Evolutionary conservation across 2,888 invertebrate genomes (phyloP), one percentile per base, ranked within the genome.

Genomic region (Achlya flavicornis): DNA sequence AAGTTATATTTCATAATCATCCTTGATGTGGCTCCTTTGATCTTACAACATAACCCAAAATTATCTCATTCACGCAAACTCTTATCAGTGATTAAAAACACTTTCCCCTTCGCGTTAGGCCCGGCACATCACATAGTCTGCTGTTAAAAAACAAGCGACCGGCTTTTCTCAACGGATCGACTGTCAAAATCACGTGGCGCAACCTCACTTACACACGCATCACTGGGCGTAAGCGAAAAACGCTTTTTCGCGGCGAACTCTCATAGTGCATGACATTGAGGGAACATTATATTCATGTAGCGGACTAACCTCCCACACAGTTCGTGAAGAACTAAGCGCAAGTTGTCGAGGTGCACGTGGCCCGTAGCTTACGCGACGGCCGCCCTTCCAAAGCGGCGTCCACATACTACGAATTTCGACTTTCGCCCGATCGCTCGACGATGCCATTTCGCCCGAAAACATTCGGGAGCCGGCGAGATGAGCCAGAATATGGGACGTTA

Each of bases 281-380:
- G 81, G 76, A 86, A 84, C 86, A 89, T 90, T 85, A 87, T 87
- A 88, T 83, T 89, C 91, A 90, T 89, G 89, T 90, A 91, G 88
- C 90, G 87, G 90, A 92, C 92, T 92, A 91, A 87, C 92, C 93
- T 92, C 92, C 91, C 88, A 93, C 92, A 92, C 91, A 88, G 92
- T 91, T 92, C 88, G 92, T 88, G 92, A 92, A 92, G 92, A 93
- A 93, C 93, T 88, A 88, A 88, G 87, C 92, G 92, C 91, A 92
- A 93, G 90, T 92, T 89, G 87, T 89, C 86, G 90, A 86, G 85
- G 85, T 88, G 92, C 93, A 93, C 93, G 93, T 93, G 93, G 92
- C 85, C 78, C 84, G 87, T 87, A 90, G 91, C 92, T 91, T 92
- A 92, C 90, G 88, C 90, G 89, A 86, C 92, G 90, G 83, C 89